A percentile compares a stretch with the other conserved stretches of the same genome.
These are phyloP conservation scores for Diplolepis rosae DNA, from an alignment of 2,888 invertebrate species.

Conservation along the genomic window DNA sequence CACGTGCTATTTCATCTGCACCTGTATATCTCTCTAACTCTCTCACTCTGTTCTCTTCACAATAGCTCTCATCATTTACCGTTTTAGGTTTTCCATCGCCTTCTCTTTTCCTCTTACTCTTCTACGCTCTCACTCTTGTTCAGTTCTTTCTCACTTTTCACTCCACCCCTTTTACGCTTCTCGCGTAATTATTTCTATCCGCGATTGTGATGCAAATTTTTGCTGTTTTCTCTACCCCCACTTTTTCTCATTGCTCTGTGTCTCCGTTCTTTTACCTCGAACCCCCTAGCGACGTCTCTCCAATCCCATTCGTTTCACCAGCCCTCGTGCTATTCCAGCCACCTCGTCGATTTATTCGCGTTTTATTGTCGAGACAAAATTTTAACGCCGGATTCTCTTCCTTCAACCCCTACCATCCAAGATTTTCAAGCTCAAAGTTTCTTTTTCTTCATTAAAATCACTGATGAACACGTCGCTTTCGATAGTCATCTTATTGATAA, in stretches of 20 bases:
- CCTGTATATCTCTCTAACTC: slow-evolving; percentile 35
- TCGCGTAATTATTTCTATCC: slow-evolving; percentile 73
- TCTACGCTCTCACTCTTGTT: slow-evolving; percentile 49
- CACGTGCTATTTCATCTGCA: slow-evolving; percentile 49
- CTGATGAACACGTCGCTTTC: no score
- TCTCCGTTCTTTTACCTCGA: slow-evolving; percentile 33
- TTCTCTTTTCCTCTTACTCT: slow-evolving; percentile 31
- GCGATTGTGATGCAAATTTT: slow-evolving; percentile 73
- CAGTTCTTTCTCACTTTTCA: slow-evolving; percentile 41
- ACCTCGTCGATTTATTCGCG: slow-evolving; percentile 52
- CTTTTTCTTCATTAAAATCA: no score
- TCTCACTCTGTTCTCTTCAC: slow-evolving; percentile 25
- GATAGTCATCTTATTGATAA: no score
- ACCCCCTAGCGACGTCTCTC: neutral
- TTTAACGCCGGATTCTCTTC: slow-evolving; percentile 35
- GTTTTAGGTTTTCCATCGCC: slow-evolving; percentile 33
- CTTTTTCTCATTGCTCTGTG: slow-evolving; percentile 42
- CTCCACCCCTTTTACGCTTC: slow-evolving; percentile 58
- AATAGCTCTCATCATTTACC: slow-evolving; percentile 12
- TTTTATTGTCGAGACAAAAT: slow-evolving; percentile 54
- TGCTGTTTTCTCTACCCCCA: slow-evolving; percentile 55
- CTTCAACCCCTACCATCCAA: neutral
- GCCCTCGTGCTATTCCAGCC: slow-evolving; percentile 36
- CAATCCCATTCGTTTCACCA: slow-evolving; percentile 29
- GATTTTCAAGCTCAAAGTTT: no score